Evolutionary conservation across 2,888 invertebrate species (phyloP).

Genomic region (Ennomos fuscantarius): DNA sequence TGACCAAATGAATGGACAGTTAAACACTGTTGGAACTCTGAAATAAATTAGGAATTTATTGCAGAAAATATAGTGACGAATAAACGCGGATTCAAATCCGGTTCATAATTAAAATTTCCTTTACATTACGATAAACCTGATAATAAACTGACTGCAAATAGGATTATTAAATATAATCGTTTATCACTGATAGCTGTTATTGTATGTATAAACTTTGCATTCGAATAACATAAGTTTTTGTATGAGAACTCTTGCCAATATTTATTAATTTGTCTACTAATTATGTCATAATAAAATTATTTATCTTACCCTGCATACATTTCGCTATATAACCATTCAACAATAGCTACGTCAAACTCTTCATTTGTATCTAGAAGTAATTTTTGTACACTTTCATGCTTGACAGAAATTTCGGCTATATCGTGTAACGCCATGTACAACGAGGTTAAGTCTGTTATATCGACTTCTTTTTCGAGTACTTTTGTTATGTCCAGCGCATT

Average conservation of each 20-base stretch:
- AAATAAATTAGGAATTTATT: no score
- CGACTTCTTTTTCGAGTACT: slow-evolving; percentile 7
- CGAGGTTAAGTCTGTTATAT: not conserved
- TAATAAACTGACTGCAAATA: no score
- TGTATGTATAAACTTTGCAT: no score
- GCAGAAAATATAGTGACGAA: no score
- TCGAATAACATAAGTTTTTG: no score
- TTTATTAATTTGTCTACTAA: no score
- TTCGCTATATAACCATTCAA: slow-evolving; percentile 55
- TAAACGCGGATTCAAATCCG: not conserved
- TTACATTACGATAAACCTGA: no score
- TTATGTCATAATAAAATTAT: not conserved
- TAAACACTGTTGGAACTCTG: slow-evolving; percentile 53
- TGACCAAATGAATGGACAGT: slow-evolving; percentile 57
- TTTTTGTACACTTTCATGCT: slow-evolving; percentile 42
- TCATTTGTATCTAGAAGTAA: slow-evolving; percentile 49
- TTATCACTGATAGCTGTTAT: no score
- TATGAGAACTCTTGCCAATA: no score
- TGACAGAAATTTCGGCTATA: slow-evolving; percentile 23
- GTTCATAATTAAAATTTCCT: slow-evolving; percentile 32
- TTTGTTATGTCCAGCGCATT: slow-evolving; percentile 16
- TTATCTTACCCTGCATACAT: slow-evolving; percentile 53
- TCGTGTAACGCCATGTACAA: slow-evolving; percentile 35
- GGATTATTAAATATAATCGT: no score
- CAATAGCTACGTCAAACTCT: slow-evolving; percentile 53